Base-by-base conservation (phyloP, 2,888 invertebrate genomes). In the Drosophila barbarae region DNA sequence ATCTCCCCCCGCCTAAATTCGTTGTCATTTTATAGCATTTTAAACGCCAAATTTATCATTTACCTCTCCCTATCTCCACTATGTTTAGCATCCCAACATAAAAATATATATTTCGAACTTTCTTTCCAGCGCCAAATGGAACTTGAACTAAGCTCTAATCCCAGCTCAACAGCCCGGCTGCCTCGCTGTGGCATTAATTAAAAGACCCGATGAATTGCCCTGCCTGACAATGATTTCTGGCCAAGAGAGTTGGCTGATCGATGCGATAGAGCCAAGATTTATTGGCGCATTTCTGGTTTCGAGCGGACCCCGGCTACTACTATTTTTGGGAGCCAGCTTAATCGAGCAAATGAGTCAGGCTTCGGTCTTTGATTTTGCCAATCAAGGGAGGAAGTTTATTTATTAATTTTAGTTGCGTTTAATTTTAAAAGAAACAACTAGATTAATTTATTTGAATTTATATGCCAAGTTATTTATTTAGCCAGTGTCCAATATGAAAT, bases 41-140 rank as follows among this genome's bases (percentile, higher is more conserved):
- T 81, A 77, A 77, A 73, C 57, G 76, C 46, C 61, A 63, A 73
- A 75, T 71, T 77, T 64, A 73, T 74, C 67, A 81, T 71, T 53
- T 46, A 71, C 51, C 46, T 52, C 61, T 56, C 65, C 51, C 50
- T 42, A 44, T 41, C 18, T 15, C 10, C 39, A 10, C 67, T 26
- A 65, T 69, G 35, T 66, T 53, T 64, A 38, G 36, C 36, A 18
- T 38, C 36, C 5, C 15, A 38, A 18, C 38, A 12, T 12, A 18
- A 39, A 12, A 36, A 9, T 15, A 3, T 36, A 65, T 69, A 41
- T 67, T 54, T 65, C 59, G 23, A 56, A 72, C 83, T 82, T 79
- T 77, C 74, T 73, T 76, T 72, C 35, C 50, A 55, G 15, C 53
- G 44, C 69, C 73, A 36, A 63, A 63, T 51, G 61, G 36, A 64